These are phyloP conservation scores for Macroglossus sobrinus DNA, from an alignment of 2,113 vertebrate species.

Conservation along the genomic window DNA sequence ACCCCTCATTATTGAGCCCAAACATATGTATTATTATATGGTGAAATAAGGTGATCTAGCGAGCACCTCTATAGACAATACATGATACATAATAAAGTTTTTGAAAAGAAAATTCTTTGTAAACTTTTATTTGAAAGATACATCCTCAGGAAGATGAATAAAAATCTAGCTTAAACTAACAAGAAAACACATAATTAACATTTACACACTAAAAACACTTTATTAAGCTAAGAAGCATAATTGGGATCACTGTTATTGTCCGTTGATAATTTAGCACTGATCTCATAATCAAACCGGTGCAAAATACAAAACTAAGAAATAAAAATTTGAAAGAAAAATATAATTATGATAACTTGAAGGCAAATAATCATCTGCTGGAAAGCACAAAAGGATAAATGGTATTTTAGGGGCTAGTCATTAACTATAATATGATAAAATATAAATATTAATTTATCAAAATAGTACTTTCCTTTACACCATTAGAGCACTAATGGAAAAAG, in stretches of 20 bases:
- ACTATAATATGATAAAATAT: neutral
- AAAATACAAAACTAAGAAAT: neutral
- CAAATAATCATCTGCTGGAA: neutral
- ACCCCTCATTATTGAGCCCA: neutral
- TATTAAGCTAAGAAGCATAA: neutral
- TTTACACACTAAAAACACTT: neutral
- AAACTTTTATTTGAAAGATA: neutral
- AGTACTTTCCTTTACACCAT: neutral
- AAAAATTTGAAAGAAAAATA: neutral
- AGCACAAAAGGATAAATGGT: neutral
- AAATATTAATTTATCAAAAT: neutral
- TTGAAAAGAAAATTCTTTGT: neutral
- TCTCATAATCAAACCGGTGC: neutral
- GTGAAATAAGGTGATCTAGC: neutral
- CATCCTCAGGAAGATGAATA: neutral
- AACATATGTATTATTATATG: neutral
- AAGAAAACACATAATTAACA: neutral
- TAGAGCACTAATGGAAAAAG: neutral
- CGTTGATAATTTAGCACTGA: neutral
- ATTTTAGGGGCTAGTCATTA: neutral
- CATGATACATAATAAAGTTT: neutral
- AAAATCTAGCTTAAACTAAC: neutral
- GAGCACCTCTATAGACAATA: neutral
- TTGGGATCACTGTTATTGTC: neutral
- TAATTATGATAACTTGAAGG: neutral